Conservation (phyloP, 2,113 vertebrate species). For the Cygnus buccinator region DNA sequence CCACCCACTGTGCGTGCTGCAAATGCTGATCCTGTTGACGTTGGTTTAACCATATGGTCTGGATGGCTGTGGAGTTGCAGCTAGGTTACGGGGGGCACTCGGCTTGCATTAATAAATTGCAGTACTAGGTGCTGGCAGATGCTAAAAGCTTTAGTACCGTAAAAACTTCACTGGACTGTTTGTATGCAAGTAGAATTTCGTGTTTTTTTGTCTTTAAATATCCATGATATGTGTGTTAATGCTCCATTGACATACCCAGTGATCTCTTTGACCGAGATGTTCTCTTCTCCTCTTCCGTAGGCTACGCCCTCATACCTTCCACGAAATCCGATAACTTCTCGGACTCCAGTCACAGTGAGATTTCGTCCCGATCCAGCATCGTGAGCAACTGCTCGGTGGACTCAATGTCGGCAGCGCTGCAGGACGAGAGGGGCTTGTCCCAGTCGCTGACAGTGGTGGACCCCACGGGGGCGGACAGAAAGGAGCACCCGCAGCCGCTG, state of each 20-base stretch:
- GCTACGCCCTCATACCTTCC: constrained; percentile 82
- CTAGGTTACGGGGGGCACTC: not conserved
- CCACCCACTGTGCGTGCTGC: not conserved
- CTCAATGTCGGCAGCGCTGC: constrained; percentile 82
- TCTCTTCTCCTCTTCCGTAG: constrained; percentile 66
- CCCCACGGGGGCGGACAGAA: constrained; percentile 55
- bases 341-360: constrained; percentile 95
- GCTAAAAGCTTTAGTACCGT: not conserved
- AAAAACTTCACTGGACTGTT: not conserved
- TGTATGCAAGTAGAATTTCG: not conserved
- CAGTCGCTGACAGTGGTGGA: constrained; percentile 74
- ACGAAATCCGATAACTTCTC: constrained; percentile 89
- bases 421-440: constrained; percentile 80
- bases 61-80: not conserved
- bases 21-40: not conserved
- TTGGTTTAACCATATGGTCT: not conserved
- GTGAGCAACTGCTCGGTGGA: constrained; percentile 91
- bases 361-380: constrained; percentile 94
- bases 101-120: not conserved
- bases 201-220: not conserved
- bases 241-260: accelerated
- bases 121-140: not conserved
- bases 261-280: not conserved
- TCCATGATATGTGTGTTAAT: not conserved
- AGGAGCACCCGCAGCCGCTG: constrained; percentile 61